phyloP scores from a whole-genome alignment of 2,888 invertebrate species.

The Empis livida region DNA sequence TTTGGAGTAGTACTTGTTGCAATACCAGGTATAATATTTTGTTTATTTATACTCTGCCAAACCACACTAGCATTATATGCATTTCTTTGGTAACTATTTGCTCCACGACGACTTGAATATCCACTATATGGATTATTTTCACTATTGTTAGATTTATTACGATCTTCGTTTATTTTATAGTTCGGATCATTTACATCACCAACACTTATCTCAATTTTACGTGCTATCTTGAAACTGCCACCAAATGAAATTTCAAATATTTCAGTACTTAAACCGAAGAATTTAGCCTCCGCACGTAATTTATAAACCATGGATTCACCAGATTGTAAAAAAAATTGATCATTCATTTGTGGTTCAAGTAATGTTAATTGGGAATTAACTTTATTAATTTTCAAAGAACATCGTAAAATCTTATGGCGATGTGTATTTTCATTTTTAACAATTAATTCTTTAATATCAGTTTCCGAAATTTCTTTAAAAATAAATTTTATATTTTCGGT shows the following conservation, averaged over 20 bases:
- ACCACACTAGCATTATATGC: constrained; percentile 1
- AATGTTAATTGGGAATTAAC: constrained; percentile 41
- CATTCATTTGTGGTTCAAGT: constrained; percentile 30
- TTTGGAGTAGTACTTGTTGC: constrained; percentile 39
- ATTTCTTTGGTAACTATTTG: neutral
- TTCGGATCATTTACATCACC: constrained; percentile 13
- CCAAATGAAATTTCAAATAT: constrained; percentile 46
- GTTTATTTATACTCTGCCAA: neutral
- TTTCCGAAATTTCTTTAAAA: constrained; percentile 34
- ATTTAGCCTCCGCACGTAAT: constrained; percentile 43
- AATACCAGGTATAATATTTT: constrained; percentile 42
- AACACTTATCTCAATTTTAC: constrained; percentile 28
- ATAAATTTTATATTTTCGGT: constrained; percentile 36
- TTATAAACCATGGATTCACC: constrained; percentile 8
- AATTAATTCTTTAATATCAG: constrained; percentile 35
- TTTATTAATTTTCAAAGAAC: constrained; percentile 40
- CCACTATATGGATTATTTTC: no score
- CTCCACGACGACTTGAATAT: neutral
- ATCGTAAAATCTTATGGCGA: constrained; percentile 31
- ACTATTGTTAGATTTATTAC: neutral
- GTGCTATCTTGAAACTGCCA: constrained; percentile 43
- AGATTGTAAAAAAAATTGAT: constrained; percentile 18
- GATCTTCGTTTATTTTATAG: neutral
- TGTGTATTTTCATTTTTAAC: constrained; percentile 40
- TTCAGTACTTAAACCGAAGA: constrained; percentile 48